phyloP scores from a whole-genome alignment of 1,140 invertebrate species.

The Papilio xuthus region DNA sequence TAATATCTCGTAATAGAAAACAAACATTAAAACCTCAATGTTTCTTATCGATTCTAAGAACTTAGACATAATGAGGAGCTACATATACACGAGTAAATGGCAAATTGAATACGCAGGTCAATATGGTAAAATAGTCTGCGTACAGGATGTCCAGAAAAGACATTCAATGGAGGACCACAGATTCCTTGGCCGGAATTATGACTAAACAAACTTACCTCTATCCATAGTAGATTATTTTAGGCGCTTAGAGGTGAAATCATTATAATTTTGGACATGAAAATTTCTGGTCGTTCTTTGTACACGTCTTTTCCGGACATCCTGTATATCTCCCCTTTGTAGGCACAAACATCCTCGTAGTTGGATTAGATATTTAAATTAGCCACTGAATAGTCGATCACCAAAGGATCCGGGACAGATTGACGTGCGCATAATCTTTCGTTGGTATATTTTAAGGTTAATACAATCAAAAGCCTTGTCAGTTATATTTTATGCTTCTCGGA shows the following conservation, averaged over 20 bases:
- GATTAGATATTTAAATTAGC: constrained; percentile 11
- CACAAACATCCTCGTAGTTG: background rate
- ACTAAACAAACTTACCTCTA: no score
- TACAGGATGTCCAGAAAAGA: no score
- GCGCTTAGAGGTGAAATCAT: no score
- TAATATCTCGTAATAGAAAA: background rate
- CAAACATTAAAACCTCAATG: background rate
- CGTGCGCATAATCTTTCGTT: constrained; percentile 14
- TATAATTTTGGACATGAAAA: no score
- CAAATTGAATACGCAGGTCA: background rate
- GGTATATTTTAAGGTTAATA: constrained; percentile 1
- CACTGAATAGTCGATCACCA: constrained; percentile 3
- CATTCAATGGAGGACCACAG: no score
- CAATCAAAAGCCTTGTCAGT: background rate
- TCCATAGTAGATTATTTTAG: no score
- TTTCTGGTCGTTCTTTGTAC: no score
- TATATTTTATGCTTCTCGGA: constrained; percentile 4
- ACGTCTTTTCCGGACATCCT: background rate
- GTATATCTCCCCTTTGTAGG: background rate
- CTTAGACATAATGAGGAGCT: background rate
- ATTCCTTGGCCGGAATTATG: no score
- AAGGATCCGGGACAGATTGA: background rate
- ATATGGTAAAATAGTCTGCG: background rate
- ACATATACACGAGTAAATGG: background rate
- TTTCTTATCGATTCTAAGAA: background rate